These are phyloP conservation scores for Pammene aurita DNA, from an alignment of 2,888 invertebrate genomes.

Conservation along the genomic window DNA sequence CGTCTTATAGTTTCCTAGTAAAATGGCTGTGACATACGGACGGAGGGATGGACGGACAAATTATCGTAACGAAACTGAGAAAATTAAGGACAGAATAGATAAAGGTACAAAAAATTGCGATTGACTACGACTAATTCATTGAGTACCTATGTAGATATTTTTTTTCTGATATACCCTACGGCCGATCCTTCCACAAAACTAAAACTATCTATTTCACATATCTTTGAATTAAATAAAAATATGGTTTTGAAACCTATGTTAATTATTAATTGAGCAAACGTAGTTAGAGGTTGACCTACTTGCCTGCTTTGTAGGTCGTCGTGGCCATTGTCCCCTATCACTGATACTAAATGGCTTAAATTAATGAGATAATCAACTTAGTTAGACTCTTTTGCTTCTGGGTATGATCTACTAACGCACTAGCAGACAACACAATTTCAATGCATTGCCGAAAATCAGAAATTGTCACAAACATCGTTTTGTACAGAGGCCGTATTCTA, in stretches of 20 bases:
- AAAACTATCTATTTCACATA: neutral
- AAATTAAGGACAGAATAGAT: too few species aligned
- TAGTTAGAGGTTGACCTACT: constrained; percentile 67
- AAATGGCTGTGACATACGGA: too few species aligned
- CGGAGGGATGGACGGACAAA: too few species aligned
- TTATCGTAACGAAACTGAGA: too few species aligned
- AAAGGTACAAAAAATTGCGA: too few species aligned
- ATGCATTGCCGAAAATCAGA: constrained; percentile 9
- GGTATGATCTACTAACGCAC: neutral
- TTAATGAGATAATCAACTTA: neutral
- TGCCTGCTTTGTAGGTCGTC: constrained; percentile 72
- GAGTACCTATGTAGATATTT: too few species aligned
- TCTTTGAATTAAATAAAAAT: constrained; percentile 2
- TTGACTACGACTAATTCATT: too few species aligned
- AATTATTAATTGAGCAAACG: constrained; percentile 28
- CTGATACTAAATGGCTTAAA: neutral
- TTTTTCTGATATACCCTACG: too few species aligned
- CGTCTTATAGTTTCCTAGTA: too few species aligned
- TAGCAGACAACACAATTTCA: constrained; percentile 12
- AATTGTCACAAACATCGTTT: neutral
- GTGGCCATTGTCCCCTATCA: constrained; percentile 62
- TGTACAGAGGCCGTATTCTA: too few species aligned
- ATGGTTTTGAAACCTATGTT: constrained; percentile 9
- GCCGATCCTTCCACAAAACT: too few species aligned
- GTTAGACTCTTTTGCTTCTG: neutral